Base-by-base conservation (phyloP, 2,888 invertebrate species). In the Apamea sordens region DNA sequence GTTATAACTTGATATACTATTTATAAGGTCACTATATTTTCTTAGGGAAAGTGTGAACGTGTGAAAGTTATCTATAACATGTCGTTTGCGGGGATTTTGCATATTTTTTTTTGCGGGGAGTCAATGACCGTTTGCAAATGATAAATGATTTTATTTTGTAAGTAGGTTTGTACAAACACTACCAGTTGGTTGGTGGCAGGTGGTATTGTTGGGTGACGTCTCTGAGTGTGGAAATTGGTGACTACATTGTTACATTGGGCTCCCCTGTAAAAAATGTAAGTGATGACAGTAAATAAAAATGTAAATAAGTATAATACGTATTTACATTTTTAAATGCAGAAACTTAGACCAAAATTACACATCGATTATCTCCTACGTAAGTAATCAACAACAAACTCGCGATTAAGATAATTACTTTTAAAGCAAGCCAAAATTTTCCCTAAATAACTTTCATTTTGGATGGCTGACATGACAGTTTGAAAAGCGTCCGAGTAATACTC, bases 401-500 rank as follows among this genome's bases (percentile, higher is more conserved):
- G 53, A 77, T 73, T 67, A 70, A 65, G 44, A 77, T 85, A 83
- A 78, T 82, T 87, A 71, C 73, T 73, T 86, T 75, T 63, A 61
- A 76, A 84, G 84, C 76, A 74, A 77, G 63, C 65, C 73, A 65
- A 79, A 76, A 64, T 72, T 76, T 61, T n/a, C n/a, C 61, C 53
- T 79, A 77, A 83, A 81, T 75, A 86, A 82, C 70, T 84, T 84
- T 84, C 67, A 63, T 78, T 78, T 81, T 63, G 32, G 28, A 41
- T 78, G 63, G 32, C 79, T 80, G 88, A 79, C 89, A 89, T 82
- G 89, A 77, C 89, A 89, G 74, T 82, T 79, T 74, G 72, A 70
- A 82, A 89, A 83, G 84, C 77, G 77, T 79, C 78, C 81, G 69
- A 81, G 67, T 73, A 88, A 82, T 86, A 80, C 53, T 76, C 75